A percentile compares a stretch with the other conserved stretches of the same genome.
Evolutionary conservation across 2,113 vertebrate genomes (phyloP).

Genomic region (Pao palembangensis): DNA sequence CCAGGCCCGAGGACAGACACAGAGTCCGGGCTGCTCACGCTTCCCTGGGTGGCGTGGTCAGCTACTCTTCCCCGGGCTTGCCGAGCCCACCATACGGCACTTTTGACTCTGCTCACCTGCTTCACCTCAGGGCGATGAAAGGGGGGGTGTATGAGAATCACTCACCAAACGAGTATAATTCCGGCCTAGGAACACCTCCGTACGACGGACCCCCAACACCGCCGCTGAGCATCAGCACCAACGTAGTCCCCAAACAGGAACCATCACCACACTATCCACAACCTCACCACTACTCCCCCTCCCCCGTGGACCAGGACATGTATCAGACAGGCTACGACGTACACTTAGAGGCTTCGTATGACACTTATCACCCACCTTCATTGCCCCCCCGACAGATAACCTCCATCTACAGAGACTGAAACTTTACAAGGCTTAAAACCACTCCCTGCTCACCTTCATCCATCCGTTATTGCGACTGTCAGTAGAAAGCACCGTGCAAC

Average conservation of each 20-base stretch:
- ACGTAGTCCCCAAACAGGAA: conserved; percentile 90
- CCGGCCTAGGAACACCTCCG: conserved; percentile 77
- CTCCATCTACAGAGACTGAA: conserved; percentile 84
- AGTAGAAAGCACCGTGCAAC: conserved; percentile 19
- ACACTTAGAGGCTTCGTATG: conserved; percentile 84
- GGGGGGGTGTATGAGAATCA: conserved; percentile 79
- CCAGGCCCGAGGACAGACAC: conserved; percentile 81
- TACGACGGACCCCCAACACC: conserved; percentile 92
- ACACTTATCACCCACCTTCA: conserved; percentile 78
- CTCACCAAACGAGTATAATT: conserved; percentile 75
- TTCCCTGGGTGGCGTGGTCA: conserved; percentile 60
- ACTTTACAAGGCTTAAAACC: background rate
- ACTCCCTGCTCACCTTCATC: background rate
- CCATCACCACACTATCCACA: conserved; percentile 75
- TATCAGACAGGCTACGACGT: conserved; percentile 84
- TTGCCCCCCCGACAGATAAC: conserved; percentile 79
- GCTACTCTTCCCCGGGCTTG: conserved; percentile 86
- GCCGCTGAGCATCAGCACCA: conserved; percentile 88
- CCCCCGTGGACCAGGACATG: conserved; percentile 77
- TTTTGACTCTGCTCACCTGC: conserved; percentile 85
- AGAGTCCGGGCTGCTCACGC: conserved; percentile 47
- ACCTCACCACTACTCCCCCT: conserved; percentile 71
- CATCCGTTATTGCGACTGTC: conserved; percentile 2
- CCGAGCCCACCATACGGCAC: conserved; percentile 93
- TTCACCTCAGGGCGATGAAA: conserved; percentile 89